A percentile compares a stretch with the other conserved stretches of the same genome.
These are phyloP conservation scores for Anomalospiza imberbis DNA, from an alignment of 2,797 vertebrate genomes.

Conservation along the genomic window DNA sequence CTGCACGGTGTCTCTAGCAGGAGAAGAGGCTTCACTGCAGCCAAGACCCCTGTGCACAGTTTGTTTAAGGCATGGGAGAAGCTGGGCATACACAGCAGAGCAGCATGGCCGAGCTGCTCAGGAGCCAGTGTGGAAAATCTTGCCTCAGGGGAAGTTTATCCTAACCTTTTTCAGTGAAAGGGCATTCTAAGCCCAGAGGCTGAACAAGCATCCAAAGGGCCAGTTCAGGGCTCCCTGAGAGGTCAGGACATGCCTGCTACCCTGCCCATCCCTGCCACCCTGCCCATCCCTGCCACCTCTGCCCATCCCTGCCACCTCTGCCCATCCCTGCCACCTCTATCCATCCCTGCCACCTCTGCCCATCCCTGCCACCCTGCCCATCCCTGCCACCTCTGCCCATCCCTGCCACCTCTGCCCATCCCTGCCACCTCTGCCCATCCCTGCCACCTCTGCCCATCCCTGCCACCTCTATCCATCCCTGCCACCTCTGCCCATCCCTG, in stretches of 20 bases:
- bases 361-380: background rate
- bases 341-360: no score
- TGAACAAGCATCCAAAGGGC: background rate
- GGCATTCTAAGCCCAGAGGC: background rate
- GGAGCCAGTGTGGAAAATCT: background rate
- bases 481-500: no score
- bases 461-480: rapidly evolving
- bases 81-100: background rate
- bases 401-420: no score
- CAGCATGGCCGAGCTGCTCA: background rate
- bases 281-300: background rate
- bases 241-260: rapidly evolving
- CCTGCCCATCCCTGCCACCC: rapidly evolving
- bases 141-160: background rate
- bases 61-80: rapidly evolving
- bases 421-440: background rate
- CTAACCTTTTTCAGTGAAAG: no score
- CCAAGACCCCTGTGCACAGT: background rate
- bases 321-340: no score
- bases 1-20: background rate
- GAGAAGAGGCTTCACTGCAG: background rate
- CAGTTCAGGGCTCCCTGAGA: background rate
- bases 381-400: rapidly evolving
- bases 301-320: no score
- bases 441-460: no score